phyloP scores from a whole-genome alignment of 2,888 invertebrate genomes.

The Corbicula japonica region DNA sequence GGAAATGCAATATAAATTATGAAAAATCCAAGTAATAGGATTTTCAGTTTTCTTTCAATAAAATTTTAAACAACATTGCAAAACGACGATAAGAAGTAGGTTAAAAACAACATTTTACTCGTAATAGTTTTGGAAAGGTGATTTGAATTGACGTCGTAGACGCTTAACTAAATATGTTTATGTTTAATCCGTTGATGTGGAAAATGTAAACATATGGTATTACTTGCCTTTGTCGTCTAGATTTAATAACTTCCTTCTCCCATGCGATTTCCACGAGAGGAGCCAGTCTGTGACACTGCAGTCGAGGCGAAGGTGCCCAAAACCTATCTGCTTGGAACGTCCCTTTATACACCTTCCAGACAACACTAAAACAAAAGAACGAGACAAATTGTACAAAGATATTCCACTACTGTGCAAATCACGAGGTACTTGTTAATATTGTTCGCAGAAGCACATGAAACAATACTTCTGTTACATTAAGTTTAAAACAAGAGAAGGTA shows the following conservation, averaged over 20 bases:
- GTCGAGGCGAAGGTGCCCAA: background rate
- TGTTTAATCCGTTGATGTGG: background rate
- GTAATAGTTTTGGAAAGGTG: background rate
- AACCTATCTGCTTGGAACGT: conserved; percentile 12
- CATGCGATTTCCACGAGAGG: conserved; percentile 20
- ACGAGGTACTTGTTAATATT: too few relatives aligned
- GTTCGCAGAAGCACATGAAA: too few relatives aligned
- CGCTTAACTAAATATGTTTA: too few relatives aligned
- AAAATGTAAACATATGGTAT: background rate
- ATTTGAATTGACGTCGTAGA: too few relatives aligned
- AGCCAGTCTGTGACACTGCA: conserved; percentile 23
- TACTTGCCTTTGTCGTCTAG: background rate
- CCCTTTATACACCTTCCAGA: conserved; percentile 28
- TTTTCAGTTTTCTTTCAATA: too few relatives aligned
- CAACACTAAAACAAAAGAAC: background rate
- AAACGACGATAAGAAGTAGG: too few relatives aligned
- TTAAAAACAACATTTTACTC: background rate
- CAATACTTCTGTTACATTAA: too few relatives aligned
- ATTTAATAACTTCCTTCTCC: conserved; percentile 1
- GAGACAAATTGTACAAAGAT: background rate
- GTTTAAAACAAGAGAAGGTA: too few relatives aligned
- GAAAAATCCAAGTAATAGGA: too few relatives aligned
- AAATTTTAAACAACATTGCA: too few relatives aligned
- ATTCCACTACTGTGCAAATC: too few relatives aligned
- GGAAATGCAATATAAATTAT: too few relatives aligned